Evolutionary conservation across 2,113 vertebrate genomes (phyloP), one percentile per base, ranked within the genome.

Genomic region (Orthonyx spaldingii): DNA sequence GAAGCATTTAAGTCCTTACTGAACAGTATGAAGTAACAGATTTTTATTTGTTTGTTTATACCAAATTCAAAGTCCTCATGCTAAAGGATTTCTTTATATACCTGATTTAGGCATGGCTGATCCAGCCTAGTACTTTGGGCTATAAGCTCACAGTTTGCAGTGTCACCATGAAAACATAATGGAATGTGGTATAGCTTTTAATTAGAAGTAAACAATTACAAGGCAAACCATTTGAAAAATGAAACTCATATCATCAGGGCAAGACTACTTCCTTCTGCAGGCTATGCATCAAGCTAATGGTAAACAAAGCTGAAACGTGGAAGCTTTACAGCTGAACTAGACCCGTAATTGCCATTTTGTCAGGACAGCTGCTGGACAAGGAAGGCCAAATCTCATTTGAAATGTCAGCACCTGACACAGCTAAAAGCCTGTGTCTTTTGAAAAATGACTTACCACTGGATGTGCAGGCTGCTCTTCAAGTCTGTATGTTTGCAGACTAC

Each of bases 401-500:
- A 75, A 44, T 56, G 60, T 84, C 60, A 86, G 76, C 60, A 91
- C 10, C 57, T 33, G 42, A 49, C 27, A 77, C 10, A 69, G 56
- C 42, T 90, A 70, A 70, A 77, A 90, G 42, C 17, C 47, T 46
- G 7, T 35, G 42, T 4, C 74, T 90, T 80, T 42, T 35, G 14
- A n/a, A 79, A 88, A 83, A 50, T 57, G 20, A 98, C 98, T 26
- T 95, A 99, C 99, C 98, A 99, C 98, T 78, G 99, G 98, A 97
- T 98, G 98, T 30, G 98, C 94, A 49, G 99, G 99, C 93, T 98
- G 98, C 90, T 99, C 99, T 94, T 99, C 99, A 50, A 82, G 94
- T 42, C 97, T 96, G 91, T 98, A 98, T 33, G 98, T 93, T 52
- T 98, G 99, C 75, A 97, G 95, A 97, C 98, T 98, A 92, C 98